Evolutionary conservation across 2,888 invertebrate species (phyloP).

Genomic region (Orgyia antiqua): DNA sequence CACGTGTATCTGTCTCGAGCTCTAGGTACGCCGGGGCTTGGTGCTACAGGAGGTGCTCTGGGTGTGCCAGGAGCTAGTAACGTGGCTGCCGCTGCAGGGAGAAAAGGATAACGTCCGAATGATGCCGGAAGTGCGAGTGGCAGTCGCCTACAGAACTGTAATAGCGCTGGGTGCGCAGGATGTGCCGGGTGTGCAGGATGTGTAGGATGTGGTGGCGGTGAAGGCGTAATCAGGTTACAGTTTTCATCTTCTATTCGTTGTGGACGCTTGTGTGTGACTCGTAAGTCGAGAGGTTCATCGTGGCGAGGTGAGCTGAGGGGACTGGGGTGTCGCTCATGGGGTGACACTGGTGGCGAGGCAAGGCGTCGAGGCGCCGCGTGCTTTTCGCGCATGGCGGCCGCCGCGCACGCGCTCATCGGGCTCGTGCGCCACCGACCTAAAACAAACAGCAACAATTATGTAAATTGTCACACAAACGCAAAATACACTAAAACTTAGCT

Average conservation of each 20-base stretch:
- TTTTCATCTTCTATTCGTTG: conserved; percentile 88
- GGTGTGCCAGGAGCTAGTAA: conserved; percentile 64
- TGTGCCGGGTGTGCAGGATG: conserved; percentile 80
- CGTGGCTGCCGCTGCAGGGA: conserved; percentile 68
- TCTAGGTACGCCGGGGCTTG: conserved; percentile 75
- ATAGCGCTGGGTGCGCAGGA: conserved; percentile 70
- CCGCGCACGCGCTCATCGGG: conserved; percentile 86
- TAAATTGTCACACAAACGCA: too few relatives aligned
- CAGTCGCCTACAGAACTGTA: conserved; percentile 67
- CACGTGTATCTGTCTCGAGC: conserved; percentile 96
- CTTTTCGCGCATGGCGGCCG: conserved; percentile 89
- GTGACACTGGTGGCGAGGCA: conserved; percentile 75
- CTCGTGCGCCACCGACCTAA: conserved; percentile 76
- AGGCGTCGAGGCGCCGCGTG: conserved; percentile 94
- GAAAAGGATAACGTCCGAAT: conserved; percentile 70
- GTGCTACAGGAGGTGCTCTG: conserved; percentile 56
- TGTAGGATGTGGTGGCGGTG: conserved; percentile 74
- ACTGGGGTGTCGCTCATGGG: conserved; percentile 68
- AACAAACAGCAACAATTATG: too few relatives aligned
- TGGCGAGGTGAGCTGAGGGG: conserved; percentile 67
- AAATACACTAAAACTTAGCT: neutral
- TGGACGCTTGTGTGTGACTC: conserved; percentile 90
- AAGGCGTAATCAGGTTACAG: conserved; percentile 85
- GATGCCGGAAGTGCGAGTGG: conserved; percentile 69
- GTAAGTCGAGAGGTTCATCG: conserved; percentile 92